Evolutionary conservation across 2,113 vertebrate species (phyloP).

Genomic region (Lota lota): DNA sequence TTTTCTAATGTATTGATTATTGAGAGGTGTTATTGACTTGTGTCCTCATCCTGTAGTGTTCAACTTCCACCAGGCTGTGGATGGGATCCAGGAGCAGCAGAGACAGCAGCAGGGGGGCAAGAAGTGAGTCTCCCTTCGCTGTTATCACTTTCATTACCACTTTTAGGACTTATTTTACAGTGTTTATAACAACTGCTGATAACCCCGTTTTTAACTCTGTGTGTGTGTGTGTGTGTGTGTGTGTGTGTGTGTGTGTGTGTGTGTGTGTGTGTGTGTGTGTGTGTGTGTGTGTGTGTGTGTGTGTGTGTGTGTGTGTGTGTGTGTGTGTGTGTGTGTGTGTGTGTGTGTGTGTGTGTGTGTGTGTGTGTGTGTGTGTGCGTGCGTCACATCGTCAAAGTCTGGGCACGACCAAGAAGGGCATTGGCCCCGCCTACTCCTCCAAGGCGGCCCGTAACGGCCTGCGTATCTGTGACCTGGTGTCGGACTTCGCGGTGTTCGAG

Average conservation of each 20-base stretch:
- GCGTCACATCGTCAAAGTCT: constrained; percentile 59
- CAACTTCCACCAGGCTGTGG: constrained; percentile 80
- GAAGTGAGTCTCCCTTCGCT: constrained; percentile 59
- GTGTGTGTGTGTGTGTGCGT: not conserved
- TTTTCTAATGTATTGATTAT: too few relatives aligned
- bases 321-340: too few relatives aligned
- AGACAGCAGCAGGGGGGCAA: constrained; percentile 78
- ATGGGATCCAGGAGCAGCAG: constrained; percentile 79
- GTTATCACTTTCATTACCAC: too few relatives aligned
- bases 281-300: too few relatives aligned
- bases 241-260: too few relatives aligned
- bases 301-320: too few relatives aligned
- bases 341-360: too few relatives aligned
- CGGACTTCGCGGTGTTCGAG: constrained; percentile 76
- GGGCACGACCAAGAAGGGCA: constrained; percentile 82
- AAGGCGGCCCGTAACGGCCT: constrained; percentile 80
- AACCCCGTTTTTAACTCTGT: too few relatives aligned
- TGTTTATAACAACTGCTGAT: not conserved
- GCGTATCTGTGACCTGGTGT: constrained; percentile 77
- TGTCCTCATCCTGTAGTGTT: constrained; percentile 64
- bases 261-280: too few relatives aligned
- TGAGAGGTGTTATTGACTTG: not conserved
- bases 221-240: too few relatives aligned
- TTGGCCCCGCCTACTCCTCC: constrained; percentile 81
- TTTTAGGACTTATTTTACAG: not conserved